phyloP scores from a whole-genome alignment of 2,888 invertebrate genomes.

The Bombylius major region DNA sequence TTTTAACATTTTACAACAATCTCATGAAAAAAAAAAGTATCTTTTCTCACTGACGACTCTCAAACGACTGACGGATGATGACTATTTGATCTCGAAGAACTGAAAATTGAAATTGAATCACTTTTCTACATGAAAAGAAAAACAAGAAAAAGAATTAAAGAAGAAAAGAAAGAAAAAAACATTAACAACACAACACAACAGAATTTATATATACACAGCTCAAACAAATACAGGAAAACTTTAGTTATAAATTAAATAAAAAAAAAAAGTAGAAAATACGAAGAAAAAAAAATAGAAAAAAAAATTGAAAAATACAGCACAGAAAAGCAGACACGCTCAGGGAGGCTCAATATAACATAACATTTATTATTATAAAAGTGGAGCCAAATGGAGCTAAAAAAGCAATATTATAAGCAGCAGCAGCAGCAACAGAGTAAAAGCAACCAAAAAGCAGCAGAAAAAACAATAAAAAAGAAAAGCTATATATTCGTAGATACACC shows the following conservation, averaged over 20 bases:
- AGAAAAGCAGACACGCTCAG: not conserved
- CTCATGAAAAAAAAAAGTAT: not conserved
- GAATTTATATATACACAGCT: not conserved
- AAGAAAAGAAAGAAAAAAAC: not conserved
- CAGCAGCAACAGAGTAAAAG: not conserved
- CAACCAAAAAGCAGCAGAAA: not conserved
- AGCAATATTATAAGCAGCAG: no score
- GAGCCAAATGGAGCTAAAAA: not conserved
- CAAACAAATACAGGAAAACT: not conserved
- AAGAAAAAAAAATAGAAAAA: not conserved
- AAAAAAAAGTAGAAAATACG: no score
- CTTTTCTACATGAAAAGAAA: not conserved
- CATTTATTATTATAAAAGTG: not conserved
- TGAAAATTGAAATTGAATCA: not conserved
- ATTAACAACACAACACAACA: not conserved
- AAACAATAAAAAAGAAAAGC: no score
- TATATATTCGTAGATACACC: no score
- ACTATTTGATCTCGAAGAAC: not conserved
- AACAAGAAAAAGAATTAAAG: no score
- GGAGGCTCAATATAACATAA: not conserved
- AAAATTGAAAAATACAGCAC: not conserved
- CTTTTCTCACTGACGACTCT: slow-evolving; percentile 9
- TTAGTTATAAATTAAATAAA: no score
- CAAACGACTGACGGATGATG: slow-evolving; percentile 8
- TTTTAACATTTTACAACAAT: no score